Evolutionary conservation across 2,888 invertebrate species (phyloP).

Genomic region (Siphlonurus alternatus): DNA sequence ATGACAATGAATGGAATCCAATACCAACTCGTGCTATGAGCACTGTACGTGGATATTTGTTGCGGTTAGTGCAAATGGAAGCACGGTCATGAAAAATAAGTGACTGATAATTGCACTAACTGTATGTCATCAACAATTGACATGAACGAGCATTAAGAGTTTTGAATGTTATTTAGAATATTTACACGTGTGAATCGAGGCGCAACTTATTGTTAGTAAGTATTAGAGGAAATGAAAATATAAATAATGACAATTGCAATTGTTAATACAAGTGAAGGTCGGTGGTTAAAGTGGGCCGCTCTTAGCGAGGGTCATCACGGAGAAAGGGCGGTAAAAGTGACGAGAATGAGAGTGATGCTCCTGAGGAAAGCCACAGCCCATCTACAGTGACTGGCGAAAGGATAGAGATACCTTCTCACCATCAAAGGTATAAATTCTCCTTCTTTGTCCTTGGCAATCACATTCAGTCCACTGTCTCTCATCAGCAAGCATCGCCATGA

Average conservation of each 20-base stretch:
- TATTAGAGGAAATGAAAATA: too few species aligned
- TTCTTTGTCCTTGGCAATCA: background rate
- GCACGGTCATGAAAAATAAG: too few species aligned
- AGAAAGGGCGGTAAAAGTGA: background rate
- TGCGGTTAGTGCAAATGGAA: too few species aligned
- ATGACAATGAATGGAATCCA: too few species aligned
- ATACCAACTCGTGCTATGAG: too few species aligned
- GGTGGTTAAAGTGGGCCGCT: background rate
- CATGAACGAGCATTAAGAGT: background rate
- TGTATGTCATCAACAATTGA: too few species aligned
- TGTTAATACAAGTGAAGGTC: background rate
- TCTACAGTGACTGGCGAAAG: too few species aligned
- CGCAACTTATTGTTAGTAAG: too few species aligned
- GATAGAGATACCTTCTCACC: background rate
- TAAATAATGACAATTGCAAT: background rate
- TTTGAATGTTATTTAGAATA: too few species aligned
- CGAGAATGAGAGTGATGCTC: background rate
- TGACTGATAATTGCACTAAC: too few species aligned
- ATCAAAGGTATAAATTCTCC: background rate
- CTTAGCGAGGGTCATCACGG: background rate
- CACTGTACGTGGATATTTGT: too few species aligned
- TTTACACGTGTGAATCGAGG: background rate
- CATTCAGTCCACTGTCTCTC: background rate
- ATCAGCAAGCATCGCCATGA: background rate
- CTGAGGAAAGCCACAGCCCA: background rate